Base-by-base conservation (phyloP, 1,140 invertebrate genomes). In the Dendrolimus punctatus region DNA sequence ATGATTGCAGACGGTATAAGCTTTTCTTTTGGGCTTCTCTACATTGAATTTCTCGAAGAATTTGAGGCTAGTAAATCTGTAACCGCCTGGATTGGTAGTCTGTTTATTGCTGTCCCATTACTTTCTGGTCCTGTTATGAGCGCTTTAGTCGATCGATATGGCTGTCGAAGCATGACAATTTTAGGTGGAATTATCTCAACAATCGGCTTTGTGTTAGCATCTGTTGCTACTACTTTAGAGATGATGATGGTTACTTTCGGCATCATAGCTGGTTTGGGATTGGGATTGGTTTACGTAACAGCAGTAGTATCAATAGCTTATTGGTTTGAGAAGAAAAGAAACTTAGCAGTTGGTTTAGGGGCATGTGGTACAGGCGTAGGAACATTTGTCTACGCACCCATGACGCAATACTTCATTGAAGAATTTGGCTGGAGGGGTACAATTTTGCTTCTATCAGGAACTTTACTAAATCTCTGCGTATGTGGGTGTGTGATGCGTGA, bases 1-100 rank as follows among this genome's bases (percentile, higher is more conserved):
- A 91, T 98, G 83, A 94, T 98, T n/a, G 95, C 96, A n/a, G 97
- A 99, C 79, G 97, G 97, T 0, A 92, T 98, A 6, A 95, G 95
- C 39, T 97, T 98, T 72, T 96, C 96, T 0, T 98, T 98, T 77
- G 97, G 97, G 0, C 84, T 98, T 0, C 90, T 98, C 8, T 96
- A 95, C 67, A 92, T 94, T 0, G 93, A 98, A 68, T 94, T 99
- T 69, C 84, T 96, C n/a, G 88, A 92, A 5, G 92, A 97, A 68
- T 99, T 98, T 74, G 87, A 90, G 6, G 93, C 93, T 42, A 92
- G 91, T 39, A 95, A 95, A 64, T 92, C 93, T 2, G 93, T 93
- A 49, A 97, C 96, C 0, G 91, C 96, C 0, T 95, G 94, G 93
- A 95, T 97, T 46, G 95, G 95, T 0, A 95, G 94, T 48, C 76